These are phyloP conservation scores for Sebastes miniatus DNA, from an alignment of 2,797 vertebrate species.

Conservation along the genomic window DNA sequence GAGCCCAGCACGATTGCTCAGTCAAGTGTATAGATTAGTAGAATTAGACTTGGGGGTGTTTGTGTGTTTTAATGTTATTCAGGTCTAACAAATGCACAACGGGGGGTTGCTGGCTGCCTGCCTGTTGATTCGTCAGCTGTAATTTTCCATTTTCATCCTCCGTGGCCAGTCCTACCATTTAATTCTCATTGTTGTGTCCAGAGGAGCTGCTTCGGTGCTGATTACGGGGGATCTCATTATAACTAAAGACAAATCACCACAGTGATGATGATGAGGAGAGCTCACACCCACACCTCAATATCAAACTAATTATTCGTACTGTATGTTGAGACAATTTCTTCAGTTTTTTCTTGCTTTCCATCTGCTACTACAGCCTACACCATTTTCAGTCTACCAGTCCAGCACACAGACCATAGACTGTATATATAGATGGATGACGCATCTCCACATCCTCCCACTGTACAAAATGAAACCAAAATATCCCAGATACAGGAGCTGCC, in stretches of 20 bases:
- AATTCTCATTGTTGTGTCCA: conserved; percentile 48
- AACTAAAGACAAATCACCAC: conserved; percentile 17
- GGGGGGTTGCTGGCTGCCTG: not conserved
- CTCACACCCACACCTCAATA: not conserved
- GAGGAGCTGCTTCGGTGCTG: conserved; percentile 28
- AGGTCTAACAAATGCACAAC: conserved; percentile 33
- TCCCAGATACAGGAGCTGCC: no score
- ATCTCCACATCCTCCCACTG: no score
- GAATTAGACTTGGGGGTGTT: conserved; percentile 1
- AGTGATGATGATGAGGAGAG: conserved; percentile 30
- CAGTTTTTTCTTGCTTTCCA: not conserved
- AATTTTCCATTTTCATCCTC: conserved; percentile 48
- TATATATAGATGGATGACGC: no score
- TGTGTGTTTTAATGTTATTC: conserved; percentile 54
- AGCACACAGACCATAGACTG: not conserved
- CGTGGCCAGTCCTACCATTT: conserved; percentile 28
- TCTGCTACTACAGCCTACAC: not conserved
- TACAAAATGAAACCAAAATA: no score
- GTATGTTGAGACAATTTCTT: not conserved
- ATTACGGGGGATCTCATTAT: conserved; percentile 54
- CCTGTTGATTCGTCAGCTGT: conserved; percentile 50
- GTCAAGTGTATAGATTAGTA: conserved; percentile 37
- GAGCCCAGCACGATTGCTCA: not conserved
- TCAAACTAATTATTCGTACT: conserved; percentile 15
- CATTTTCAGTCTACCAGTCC: not conserved